phyloP scores from a whole-genome alignment of 2,113 vertebrate species.

The Vulpes vulpes region DNA sequence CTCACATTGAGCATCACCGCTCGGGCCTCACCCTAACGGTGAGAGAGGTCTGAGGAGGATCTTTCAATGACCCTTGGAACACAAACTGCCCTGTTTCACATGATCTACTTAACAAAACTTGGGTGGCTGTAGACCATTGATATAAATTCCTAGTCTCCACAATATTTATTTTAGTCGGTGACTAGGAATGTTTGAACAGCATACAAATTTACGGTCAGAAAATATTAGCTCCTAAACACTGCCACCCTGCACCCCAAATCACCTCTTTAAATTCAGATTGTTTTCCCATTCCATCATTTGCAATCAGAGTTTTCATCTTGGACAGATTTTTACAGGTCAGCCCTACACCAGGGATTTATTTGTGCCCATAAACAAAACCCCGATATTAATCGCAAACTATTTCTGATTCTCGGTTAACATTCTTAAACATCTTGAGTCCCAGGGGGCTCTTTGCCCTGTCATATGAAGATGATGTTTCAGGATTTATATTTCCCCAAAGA shows the following conservation, averaged over 20 bases:
- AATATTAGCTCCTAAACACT: slow-evolving; percentile 52
- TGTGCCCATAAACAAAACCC: slow-evolving; percentile 72
- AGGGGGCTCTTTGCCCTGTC: slow-evolving; percentile 86
- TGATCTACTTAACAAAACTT: background rate
- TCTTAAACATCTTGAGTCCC: slow-evolving; percentile 86
- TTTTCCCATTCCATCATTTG: slow-evolving; percentile 64
- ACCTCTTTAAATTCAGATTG: slow-evolving; percentile 79
- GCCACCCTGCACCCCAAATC: slow-evolving; percentile 2
- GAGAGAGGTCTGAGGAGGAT: background rate
- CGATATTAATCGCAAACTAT: slow-evolving; percentile 72
- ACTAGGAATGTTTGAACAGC: slow-evolving; percentile 26
- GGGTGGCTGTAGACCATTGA: background rate
- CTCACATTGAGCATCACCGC: rapidly evolving
- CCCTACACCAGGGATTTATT: slow-evolving; percentile 75
- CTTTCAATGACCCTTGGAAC: background rate
- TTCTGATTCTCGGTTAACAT: slow-evolving; percentile 84
- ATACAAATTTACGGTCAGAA: slow-evolving; percentile 69
- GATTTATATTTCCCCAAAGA: slow-evolving; percentile 88
- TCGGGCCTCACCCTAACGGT: background rate
- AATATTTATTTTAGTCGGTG: slow-evolving; percentile 58
- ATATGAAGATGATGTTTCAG: slow-evolving; percentile 86
- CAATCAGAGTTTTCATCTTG: slow-evolving; percentile 33
- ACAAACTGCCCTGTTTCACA: background rate
- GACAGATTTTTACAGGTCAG: slow-evolving; percentile 71
- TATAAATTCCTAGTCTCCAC: background rate